Conservation (phyloP, 2,113 vertebrate genomes). For the Ophiodon elongatus region DNA sequence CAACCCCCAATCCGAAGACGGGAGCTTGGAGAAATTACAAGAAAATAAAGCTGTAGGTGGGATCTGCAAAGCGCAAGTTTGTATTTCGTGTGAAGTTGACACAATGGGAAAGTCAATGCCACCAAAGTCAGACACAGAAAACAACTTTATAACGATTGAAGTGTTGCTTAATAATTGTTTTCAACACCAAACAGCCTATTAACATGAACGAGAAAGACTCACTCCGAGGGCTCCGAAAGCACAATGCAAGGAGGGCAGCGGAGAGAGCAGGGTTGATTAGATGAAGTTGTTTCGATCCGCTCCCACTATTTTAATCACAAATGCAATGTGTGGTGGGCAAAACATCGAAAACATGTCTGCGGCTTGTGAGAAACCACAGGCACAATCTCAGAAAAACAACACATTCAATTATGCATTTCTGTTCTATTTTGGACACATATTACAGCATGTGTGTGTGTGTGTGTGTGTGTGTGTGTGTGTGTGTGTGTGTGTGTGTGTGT, state of each 20-base stretch:
- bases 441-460: neutral
- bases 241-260: constrained; percentile 20
- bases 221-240: constrained; percentile 20
- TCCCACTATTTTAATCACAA: constrained; percentile 63
- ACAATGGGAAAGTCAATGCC: constrained; percentile 60
- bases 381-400: constrained; percentile 24
- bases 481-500: no score
- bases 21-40: constrained; percentile 64
- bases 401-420: constrained; percentile 37
- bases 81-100: constrained; percentile 61
- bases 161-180: constrained; percentile 52
- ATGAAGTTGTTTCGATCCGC: constrained; percentile 44
- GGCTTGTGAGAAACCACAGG: constrained; percentile 33
- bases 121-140: constrained; percentile 43
- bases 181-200: constrained; percentile 39
- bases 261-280: constrained; percentile 41
- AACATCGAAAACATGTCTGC: constrained; percentile 10
- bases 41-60: constrained; percentile 74
- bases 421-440: constrained; percentile 19
- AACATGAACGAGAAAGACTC: constrained; percentile 36
- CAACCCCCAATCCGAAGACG: constrained; percentile 57
- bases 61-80: constrained; percentile 53
- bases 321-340: constrained; percentile 30
- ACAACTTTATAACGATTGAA: constrained; percentile 29
- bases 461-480: neutral